Conservation (phyloP, 2,888 invertebrate species). For the Sesamia inferens region DNA sequence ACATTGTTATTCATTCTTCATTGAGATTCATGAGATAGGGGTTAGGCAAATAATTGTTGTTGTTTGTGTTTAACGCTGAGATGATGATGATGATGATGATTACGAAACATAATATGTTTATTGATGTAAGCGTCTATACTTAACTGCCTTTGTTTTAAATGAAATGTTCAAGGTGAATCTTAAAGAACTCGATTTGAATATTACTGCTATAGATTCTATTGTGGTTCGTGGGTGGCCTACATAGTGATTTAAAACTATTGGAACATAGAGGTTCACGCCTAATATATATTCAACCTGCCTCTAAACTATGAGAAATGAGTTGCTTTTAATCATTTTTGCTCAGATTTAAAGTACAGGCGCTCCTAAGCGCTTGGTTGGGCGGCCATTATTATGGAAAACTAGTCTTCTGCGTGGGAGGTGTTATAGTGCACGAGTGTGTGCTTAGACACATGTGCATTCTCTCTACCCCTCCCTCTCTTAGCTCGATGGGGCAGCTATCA, state of each 20-base stretch:
- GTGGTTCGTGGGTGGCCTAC: background rate
- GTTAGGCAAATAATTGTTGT: background rate
- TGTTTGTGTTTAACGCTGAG: background rate
- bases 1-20: constrained; percentile 31
- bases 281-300: too few species aligned
- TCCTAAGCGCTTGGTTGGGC: background rate
- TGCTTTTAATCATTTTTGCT: background rate
- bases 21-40: constrained; percentile 15
- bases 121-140: background rate
- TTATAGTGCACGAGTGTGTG: too few species aligned
- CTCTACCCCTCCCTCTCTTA: too few species aligned
- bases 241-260: background rate
- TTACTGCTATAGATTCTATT: background rate
- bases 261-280: background rate
- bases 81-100: too few species aligned
- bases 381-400: too few species aligned
- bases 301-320: background rate
- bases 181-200: background rate
- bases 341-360: constrained; percentile 5
- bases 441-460: too few species aligned
- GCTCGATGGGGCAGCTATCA: too few species aligned
- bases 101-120: too few species aligned
- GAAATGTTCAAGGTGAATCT: background rate
- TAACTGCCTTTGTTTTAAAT: background rate
- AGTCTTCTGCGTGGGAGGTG: too few species aligned